These are phyloP conservation scores for Tetragonisca angustula DNA, from an alignment of 2,888 invertebrate species.

Conservation along the genomic window DNA sequence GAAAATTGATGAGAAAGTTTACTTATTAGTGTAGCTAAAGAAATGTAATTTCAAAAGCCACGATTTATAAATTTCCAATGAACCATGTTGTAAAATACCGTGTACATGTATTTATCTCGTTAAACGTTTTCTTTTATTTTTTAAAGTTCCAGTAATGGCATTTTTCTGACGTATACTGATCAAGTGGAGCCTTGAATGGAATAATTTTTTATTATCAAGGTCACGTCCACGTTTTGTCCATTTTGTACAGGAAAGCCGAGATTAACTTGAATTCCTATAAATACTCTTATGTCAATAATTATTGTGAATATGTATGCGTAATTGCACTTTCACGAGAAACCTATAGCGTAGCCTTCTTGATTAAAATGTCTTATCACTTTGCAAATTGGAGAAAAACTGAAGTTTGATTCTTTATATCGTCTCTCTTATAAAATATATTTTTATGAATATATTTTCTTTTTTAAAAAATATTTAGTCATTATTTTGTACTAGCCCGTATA, in stretches of 20 bases:
- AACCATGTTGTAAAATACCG: neutral
- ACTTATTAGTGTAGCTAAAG: neutral
- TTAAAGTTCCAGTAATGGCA: conserved; percentile 6
- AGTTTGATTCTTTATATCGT: too few species aligned
- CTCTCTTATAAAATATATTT: too few species aligned
- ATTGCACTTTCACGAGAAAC: neutral
- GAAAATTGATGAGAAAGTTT: neutral
- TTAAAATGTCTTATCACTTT: too few species aligned
- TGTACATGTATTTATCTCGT: neutral
- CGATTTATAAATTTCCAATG: neutral
- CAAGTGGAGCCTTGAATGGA: conserved; percentile 6
- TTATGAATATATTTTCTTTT: too few species aligned
- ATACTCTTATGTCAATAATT: neutral
- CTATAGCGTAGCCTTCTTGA: too few species aligned
- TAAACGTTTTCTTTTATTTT: neutral
- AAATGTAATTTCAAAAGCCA: neutral
- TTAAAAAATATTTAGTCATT: neutral
- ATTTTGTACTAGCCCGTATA: neutral
- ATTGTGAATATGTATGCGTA: neutral
- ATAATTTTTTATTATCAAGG: conserved; percentile 28
- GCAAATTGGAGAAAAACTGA: too few species aligned
- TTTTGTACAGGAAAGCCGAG: neutral
- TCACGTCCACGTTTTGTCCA: neutral
- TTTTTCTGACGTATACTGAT: too few species aligned
- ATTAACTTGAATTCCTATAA: conserved; percentile 27